Evolutionary conservation across 2,113 vertebrate species (phyloP).

Genomic region (Phrynosoma platyrhinos): DNA sequence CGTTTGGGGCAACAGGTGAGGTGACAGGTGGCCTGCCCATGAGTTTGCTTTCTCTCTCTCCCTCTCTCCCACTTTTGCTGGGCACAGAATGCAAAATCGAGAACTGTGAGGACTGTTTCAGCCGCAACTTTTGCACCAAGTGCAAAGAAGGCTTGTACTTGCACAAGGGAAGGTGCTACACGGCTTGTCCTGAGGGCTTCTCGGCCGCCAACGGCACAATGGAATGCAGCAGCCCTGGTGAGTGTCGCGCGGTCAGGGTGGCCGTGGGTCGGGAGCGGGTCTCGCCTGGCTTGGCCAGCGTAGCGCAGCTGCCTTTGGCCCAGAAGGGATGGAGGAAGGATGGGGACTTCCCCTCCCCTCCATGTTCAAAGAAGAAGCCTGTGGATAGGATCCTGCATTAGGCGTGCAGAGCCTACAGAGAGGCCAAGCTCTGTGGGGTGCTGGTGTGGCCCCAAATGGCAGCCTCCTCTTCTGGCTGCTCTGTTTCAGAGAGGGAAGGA

Average conservation of each 20-base stretch:
- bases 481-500: too few species aligned
- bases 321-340: not conserved
- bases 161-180: conserved; percentile 93
- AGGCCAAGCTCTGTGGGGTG: too few species aligned
- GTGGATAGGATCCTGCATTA: too few species aligned
- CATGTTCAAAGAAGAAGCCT: too few species aligned
- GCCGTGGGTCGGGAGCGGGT: fast-evolving
- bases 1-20: too few species aligned
- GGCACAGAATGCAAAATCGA: conserved; percentile 96
- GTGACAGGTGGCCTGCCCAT: too few species aligned
- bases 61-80: conserved; percentile 31
- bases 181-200: conserved; percentile 89
- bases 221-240: conserved; percentile 92
- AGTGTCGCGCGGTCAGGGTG: conserved; percentile 55
- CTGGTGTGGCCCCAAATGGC: too few species aligned
- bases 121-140: conserved; percentile 98
- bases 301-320: not conserved
- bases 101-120: conserved; percentile 98
- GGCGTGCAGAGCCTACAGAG: too few species aligned
- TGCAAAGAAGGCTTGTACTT: conserved; percentile 96
- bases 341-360: not conserved
- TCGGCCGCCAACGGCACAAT: conserved; percentile 86
- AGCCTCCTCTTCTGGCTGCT: too few species aligned
- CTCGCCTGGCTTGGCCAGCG: not conserved
- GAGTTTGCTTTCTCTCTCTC: not conserved